Evolutionary conservation across 1,140 invertebrate species (phyloP), one percentile per base, ranked within the genome.

Genomic region (Brachionus sp.): DNA sequence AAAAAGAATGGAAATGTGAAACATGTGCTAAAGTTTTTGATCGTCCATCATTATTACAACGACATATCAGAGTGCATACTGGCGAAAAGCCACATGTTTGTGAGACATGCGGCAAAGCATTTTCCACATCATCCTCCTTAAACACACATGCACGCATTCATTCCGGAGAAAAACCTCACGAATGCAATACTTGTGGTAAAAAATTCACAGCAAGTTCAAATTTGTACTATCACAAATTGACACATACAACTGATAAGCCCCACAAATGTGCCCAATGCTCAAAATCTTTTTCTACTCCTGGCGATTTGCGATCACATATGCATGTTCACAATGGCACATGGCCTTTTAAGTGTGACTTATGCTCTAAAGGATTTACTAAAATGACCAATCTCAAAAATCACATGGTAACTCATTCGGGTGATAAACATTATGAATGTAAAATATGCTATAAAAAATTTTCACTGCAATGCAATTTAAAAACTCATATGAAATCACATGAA

Each of bases 181-280:
- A 95, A 86, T 98, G 96, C 89, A 93, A 94, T 85, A 93, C 96
- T 44, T 98, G 96, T 88, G 93, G 95, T 64, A 98, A 98, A 90
- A 90, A 95, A 84, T 98, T 98, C 89, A 98, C 96, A 0, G 96
- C 96, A 42, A 95, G 94, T 80, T 96, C 95, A 23, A 98, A 98
- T 90, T 92, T 98, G 6, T 98, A 98, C 89, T 98, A 98, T 88
- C 96, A 98, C 91, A 92, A 95, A 86, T 97, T 98, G 95, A 98
- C 95, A 84, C 96, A 98, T 89, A 84, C 70, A 7, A 83, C 23
- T 16, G 82, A 66, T 12, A 73, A 83, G 23, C 82, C 64, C 10
- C 66, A 83, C 35, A 77, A 77, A 64, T 84, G 83, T 23, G 12
- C 1, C 19, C 19, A 77, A 35, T 84, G 83, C 64, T 6, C 44